Conservation (phyloP, 1,140 invertebrate species). For the Nilaparvata lugens region DNA sequence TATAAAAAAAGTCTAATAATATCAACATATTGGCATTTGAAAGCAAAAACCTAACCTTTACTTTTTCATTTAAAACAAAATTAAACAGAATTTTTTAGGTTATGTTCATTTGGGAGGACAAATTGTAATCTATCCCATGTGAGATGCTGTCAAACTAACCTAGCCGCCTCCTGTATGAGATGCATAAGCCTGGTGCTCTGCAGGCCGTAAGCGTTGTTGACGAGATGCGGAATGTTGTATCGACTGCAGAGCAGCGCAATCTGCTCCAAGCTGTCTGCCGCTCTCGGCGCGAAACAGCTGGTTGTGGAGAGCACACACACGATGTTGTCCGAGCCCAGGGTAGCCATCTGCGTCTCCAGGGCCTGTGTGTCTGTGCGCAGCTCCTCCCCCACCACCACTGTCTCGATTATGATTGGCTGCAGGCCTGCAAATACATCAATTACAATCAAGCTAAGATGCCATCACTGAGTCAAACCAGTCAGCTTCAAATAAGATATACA, state of each 20-base stretch:
- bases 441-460: no score
- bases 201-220: conserved; percentile 87
- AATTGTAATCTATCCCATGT: no score
- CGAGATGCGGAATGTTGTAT: conserved; percentile 62
- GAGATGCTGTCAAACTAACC: conserved; percentile 30
- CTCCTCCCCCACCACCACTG: conserved; percentile 51
- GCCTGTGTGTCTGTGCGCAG: conserved; percentile 55
- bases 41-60: no score
- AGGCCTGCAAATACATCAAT: conserved; percentile 43
- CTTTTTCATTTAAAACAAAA: no score
- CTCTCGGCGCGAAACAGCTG: conserved; percentile 77
- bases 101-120: no score
- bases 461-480: no score
- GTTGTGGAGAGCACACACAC: conserved; percentile 76
- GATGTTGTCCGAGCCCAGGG: conserved; percentile 55
- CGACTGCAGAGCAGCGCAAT: conserved; percentile 51
- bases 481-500: no score
- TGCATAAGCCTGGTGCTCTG: conserved; percentile 64
- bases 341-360: conserved; percentile 49
- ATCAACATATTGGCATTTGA: no score
- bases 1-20: no score
- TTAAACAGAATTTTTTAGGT: no score
- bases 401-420: conserved; percentile 58
- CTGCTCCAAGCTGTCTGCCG: conserved; percentile 56
- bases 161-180: conserved; percentile 59